These are phyloP conservation scores for Mycalesis mineus DNA, from an alignment of 2,888 invertebrate species.

Conservation along the genomic window DNA sequence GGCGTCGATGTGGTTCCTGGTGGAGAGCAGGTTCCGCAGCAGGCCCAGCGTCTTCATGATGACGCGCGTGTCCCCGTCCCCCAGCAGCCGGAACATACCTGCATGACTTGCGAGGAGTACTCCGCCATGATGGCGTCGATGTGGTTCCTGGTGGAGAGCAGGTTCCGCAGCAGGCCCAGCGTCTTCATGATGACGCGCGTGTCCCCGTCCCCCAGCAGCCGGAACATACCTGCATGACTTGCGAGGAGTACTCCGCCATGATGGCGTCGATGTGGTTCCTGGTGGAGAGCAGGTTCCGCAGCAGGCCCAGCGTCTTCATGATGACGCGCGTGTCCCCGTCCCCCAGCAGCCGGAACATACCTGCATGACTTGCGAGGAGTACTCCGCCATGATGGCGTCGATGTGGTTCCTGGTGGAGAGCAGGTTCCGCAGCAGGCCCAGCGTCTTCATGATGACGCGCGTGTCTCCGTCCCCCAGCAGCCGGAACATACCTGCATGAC, in stretches of 20 bases:
- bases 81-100: too few relatives aligned
- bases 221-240: slow-evolving; percentile 82
- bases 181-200: slow-evolving; percentile 94
- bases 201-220: too few relatives aligned
- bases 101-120: slow-evolving; percentile 86
- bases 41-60: slow-evolving; percentile 95
- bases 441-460: slow-evolving; percentile 92
- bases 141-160: slow-evolving; percentile 90
- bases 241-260: slow-evolving; percentile 86
- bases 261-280: slow-evolving; percentile 93
- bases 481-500: slow-evolving; percentile 81
- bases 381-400: slow-evolving; percentile 90
- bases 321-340: slow-evolving; percentile 92
- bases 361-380: slow-evolving; percentile 85
- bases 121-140: slow-evolving; percentile 93
- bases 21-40: slow-evolving; percentile 90
- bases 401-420: slow-evolving; percentile 92
- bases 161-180: slow-evolving; percentile 89
- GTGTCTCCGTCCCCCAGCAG: slow-evolving; percentile 95
- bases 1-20: slow-evolving; percentile 91
- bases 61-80: slow-evolving; percentile 92
- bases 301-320: slow-evolving; percentile 93
- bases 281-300: slow-evolving; percentile 92
- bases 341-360: too few relatives aligned
- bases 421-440: slow-evolving; percentile 91